phyloP scores from a whole-genome alignment of 2,113 vertebrate genomes.

The Hystrix brachyura region DNA sequence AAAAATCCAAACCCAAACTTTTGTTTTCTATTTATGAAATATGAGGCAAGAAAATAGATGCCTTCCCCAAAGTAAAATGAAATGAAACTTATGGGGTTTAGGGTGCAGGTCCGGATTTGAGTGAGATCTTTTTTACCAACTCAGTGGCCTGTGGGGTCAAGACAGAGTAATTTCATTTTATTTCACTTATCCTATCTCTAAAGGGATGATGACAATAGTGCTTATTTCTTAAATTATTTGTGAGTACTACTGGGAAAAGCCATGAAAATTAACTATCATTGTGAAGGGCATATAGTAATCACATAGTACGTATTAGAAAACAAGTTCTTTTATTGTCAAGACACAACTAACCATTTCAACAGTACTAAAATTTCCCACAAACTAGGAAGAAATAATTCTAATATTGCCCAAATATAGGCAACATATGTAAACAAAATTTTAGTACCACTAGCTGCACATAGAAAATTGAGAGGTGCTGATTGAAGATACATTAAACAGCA shows the following conservation, averaged over 20 bases:
- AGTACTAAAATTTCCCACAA: neutral
- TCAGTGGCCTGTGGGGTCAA: neutral
- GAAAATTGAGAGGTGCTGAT: neutral
- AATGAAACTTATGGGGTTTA: neutral
- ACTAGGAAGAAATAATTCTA: neutral
- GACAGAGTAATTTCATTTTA: neutral
- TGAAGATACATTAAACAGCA: neutral
- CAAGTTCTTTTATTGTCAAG: neutral
- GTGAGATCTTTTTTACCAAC: neutral
- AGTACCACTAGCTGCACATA: neutral
- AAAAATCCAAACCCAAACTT: neutral
- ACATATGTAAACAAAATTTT: neutral
- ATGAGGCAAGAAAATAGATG: neutral
- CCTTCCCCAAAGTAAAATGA: neutral
- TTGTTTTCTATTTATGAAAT: neutral
- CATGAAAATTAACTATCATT: neutral
- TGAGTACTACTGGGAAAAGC: neutral
- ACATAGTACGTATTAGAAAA: neutral
- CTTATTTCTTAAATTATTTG: neutral
- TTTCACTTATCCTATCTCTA: neutral
- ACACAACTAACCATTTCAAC: conserved; percentile 37
- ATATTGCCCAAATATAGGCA: neutral
- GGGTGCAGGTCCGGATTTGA: neutral
- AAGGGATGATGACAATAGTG: neutral
- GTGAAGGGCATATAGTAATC: neutral